Evolutionary conservation across 1,140 invertebrate species (phyloP).

Genomic region (Odontomachus brunneus): DNA sequence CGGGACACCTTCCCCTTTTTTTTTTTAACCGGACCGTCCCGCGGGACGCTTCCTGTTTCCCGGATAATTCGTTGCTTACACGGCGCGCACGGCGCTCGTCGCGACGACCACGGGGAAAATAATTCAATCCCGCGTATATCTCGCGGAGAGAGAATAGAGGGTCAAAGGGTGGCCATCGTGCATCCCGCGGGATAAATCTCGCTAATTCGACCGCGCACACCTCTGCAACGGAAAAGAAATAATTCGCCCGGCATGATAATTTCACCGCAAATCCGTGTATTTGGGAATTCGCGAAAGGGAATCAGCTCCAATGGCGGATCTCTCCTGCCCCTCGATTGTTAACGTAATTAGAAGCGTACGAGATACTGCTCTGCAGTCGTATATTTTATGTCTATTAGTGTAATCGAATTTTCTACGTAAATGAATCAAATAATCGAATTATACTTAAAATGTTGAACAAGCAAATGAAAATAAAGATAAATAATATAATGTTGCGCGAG

Average conservation of each 20-base stretch:
- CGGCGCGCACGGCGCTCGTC: slow-evolving; percentile 22
- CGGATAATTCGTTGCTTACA: slow-evolving; percentile 63
- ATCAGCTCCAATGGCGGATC: too few species aligned
- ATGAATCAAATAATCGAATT: background rate
- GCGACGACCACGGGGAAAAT: slow-evolving; percentile 37
- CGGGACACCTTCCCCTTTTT: slow-evolving; percentile 27
- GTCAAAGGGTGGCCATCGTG: slow-evolving; percentile 45
- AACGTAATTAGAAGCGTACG: background rate
- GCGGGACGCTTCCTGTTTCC: slow-evolving; percentile 40
- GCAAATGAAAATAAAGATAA: too few species aligned
- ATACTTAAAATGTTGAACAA: background rate
- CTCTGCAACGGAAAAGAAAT: slow-evolving; percentile 13
- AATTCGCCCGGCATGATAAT: slow-evolving; percentile 6
- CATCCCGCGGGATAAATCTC: slow-evolving; percentile 46
- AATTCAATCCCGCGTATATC: slow-evolving; percentile 59
- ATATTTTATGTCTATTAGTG: background rate
- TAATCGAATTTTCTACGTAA: too few species aligned
- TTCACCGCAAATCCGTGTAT: background rate
- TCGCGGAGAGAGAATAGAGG: slow-evolving; percentile 14
- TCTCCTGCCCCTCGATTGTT: background rate
- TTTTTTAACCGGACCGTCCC: slow-evolving; percentile 23
- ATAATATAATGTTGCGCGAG: too few species aligned
- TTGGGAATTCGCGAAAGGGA: background rate
- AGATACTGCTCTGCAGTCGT: background rate
- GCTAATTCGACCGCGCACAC: slow-evolving; percentile 55